Evolutionary conservation across 1,140 invertebrate species (phyloP), one percentile per base, ranked within the genome.

Genomic region (Gryllus bimaculatus): DNA sequence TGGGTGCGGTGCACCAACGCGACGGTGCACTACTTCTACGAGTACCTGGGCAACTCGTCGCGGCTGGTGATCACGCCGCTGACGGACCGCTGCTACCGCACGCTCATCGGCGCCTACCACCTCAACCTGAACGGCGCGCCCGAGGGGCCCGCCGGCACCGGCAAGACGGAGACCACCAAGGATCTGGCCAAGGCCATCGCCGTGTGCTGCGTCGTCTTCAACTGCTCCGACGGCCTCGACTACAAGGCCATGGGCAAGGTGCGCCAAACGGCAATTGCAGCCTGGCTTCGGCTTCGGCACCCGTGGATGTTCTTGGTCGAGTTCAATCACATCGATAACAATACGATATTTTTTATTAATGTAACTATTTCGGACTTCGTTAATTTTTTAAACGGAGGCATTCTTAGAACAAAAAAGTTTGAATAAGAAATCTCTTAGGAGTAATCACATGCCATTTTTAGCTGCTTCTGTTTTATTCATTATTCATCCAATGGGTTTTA

Each of bases 171-270:
- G 86, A 96, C 94, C 5, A 93, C 93, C 0, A 97, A 96, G 87
- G 95, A 96, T 87, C 85, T 96, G 81, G 94, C 94, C 15, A 95
- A 96, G 86, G 95, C 95, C 0, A 83, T 98, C 8, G 96, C 96
- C 0, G 94, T 97, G 0, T 95, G 97, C 83, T 97, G 95, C 83
- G 93, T 97, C 1, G 95, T 97, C 0, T 98, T 97, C 85, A 98
- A 98, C 85, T 98, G 96, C 83, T 98, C 95, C 0, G 95, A 97
- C 83, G 94, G 95, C n/a, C 86, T 98, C 75, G 95, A 98, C 85
- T 97, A 96, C 84, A 95, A 96, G 83, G 94, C 95, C 48, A 94
- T 98, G 91, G 95, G 96, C 47, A 97, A 96, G 84, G 89, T 91
- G 88, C 7, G 77, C 48, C n/a, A 54, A 54, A 54, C 15, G 49